phyloP scores from a whole-genome alignment of 2,888 invertebrate species.

The Hyppa rectilinea region DNA sequence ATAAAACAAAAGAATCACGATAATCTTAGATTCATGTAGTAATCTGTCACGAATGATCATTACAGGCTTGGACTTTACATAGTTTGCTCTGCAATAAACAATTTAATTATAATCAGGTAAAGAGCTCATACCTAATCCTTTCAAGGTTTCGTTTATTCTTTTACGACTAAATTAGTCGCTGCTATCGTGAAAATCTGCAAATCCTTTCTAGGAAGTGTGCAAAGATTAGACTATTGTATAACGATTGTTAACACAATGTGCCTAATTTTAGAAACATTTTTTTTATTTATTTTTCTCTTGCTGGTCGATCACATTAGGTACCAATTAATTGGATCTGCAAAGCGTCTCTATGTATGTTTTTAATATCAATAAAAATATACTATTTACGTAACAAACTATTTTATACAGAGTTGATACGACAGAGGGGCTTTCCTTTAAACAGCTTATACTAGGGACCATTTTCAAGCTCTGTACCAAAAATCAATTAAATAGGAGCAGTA shows the following conservation, averaged over 20 bases:
- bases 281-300: not conserved
- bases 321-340: constrained; percentile 1
- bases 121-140: constrained; percentile 2
- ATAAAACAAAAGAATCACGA: constrained; percentile 47
- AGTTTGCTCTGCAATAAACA: constrained; percentile 25
- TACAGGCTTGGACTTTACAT: constrained; percentile 1
- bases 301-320: not conserved
- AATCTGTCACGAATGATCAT: constrained; percentile 36
- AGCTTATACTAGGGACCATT: too few species aligned
- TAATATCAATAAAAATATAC: too few species aligned
- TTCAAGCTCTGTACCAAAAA: too few species aligned
- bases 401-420: too few species aligned
- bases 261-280: not conserved
- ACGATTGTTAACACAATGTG: not conserved
- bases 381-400: too few species aligned
- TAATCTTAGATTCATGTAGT: constrained; percentile 26
- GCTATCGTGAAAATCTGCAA: constrained; percentile 30
- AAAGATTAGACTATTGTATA: constrained; percentile 19
- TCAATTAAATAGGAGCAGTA: too few species aligned
- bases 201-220: constrained; percentile 8
- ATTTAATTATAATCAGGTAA: constrained; percentile 18
- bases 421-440: too few species aligned
- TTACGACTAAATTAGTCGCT: constrained; percentile 35
- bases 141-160: constrained; percentile 40
- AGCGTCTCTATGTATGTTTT: too few species aligned